A percentile compares a stretch with the other conserved stretches of the same genome.
phyloP scores from a whole-genome alignment of 1,140 invertebrate species.

The Nylanderia fulva region DNA sequence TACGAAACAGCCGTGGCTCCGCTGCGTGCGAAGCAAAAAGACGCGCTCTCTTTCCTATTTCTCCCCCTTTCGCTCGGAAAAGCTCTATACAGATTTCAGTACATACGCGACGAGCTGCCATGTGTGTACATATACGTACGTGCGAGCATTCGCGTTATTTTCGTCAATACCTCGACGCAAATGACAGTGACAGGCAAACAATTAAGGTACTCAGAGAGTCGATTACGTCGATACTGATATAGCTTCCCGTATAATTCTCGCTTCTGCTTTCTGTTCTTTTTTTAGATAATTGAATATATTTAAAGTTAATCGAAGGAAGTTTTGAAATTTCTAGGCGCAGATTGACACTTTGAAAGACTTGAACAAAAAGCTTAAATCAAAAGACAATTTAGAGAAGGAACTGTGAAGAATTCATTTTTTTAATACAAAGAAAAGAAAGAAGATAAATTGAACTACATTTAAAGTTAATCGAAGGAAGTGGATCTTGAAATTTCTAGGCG shows the following conservation, averaged over 20 bases:
- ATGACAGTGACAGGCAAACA: background rate
- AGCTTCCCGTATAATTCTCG: background rate
- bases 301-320: background rate
- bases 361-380: background rate
- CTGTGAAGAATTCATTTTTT: background rate
- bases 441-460: too few relatives aligned
- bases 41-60: background rate
- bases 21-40: conserved; percentile 58
- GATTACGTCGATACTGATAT: background rate
- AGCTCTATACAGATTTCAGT: conserved; percentile 32
- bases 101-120: background rate
- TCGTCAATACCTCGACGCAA: conserved; percentile 13
- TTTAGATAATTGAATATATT: background rate
- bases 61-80: background rate
- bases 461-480: too few relatives aligned
- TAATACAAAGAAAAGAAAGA: too few relatives aligned
- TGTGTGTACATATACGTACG: too few relatives aligned
- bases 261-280: background rate
- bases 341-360: background rate
- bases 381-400: background rate
- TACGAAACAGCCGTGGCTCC: conserved; percentile 68
- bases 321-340: background rate
- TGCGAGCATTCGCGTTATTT: background rate
- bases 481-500: too few relatives aligned
- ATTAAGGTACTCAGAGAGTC: background rate